A percentile compares a stretch with the other conserved stretches of the same genome.
These are phyloP conservation scores for Xestia ashworthii DNA, from an alignment of 2,888 invertebrate species.

Conservation along the genomic window DNA sequence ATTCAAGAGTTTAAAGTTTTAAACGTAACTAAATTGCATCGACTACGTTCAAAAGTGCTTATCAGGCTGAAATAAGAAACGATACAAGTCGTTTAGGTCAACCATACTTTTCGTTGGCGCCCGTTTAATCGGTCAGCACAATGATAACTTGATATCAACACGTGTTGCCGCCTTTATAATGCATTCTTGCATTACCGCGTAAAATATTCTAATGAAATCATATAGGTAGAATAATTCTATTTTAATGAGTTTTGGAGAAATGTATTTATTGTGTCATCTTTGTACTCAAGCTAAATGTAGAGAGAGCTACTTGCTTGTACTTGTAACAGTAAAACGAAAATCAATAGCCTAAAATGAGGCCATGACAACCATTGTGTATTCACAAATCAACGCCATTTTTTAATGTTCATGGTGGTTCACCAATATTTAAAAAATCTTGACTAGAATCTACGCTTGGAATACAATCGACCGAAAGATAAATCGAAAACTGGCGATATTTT, in stretches of 20 bases:
- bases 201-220: slow-evolving; percentile 9
- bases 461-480: slow-evolving; percentile 22
- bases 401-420: slow-evolving; percentile 17
- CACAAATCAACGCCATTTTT: slow-evolving; percentile 23
- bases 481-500: slow-evolving; percentile 26
- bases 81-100: slow-evolving; percentile 59
- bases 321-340: slow-evolving; percentile 46
- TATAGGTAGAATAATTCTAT: neutral
- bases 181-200: slow-evolving; percentile 47
- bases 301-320: neutral
- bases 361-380: slow-evolving; percentile 45
- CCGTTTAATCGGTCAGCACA: slow-evolving; percentile 52
- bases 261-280: neutral
- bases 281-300: neutral
- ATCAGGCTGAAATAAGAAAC: slow-evolving; percentile 58
- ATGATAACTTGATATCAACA: slow-evolving; percentile 56
- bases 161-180: slow-evolving; percentile 43
- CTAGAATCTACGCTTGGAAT: slow-evolving; percentile 4
- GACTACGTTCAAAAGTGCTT: slow-evolving; percentile 40
- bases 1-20: slow-evolving; percentile 6
- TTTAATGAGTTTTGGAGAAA: neutral
- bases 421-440: slow-evolving; percentile 1
- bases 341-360: slow-evolving; percentile 43
- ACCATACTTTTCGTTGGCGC: slow-evolving; percentile 45
- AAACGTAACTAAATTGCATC: slow-evolving; percentile 31